Evolutionary conservation across 2,797 vertebrate genomes (phyloP).

Genomic region (Rhinatrema bivittatum): DNA sequence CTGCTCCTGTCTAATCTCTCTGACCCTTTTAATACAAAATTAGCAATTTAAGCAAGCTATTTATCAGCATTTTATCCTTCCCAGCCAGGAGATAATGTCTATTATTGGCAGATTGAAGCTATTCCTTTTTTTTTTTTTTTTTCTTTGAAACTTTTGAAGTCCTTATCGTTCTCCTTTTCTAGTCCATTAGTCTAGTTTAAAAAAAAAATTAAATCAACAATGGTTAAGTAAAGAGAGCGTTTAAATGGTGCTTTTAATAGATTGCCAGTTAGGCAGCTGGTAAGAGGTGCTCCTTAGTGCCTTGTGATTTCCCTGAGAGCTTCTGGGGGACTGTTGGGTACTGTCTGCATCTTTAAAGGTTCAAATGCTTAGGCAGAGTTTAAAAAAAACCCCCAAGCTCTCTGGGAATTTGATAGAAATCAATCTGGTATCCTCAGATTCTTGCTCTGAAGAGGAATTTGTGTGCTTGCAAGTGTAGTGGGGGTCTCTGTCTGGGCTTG

Average conservation of each 20-base stretch:
- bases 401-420: too few species aligned
- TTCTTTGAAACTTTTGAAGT: constrained; percentile 14
- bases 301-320: too few species aligned
- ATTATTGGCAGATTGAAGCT: constrained; percentile 14
- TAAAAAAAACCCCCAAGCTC: too few species aligned
- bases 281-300: too few species aligned
- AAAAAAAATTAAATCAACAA: constrained; percentile 17
- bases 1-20: constrained; percentile 30
- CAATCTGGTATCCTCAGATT: too few species aligned
- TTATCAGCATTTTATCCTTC: constrained; percentile 37
- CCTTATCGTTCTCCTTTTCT: constrained; percentile 27
- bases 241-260: constrained; percentile 33
- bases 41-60: constrained; percentile 34
- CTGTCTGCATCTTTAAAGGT: too few species aligned
- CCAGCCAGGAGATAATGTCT: constrained; percentile 12
- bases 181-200: constrained; percentile 7
- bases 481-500: too few species aligned
- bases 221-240: constrained; percentile 32
- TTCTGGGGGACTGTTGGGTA: too few species aligned
- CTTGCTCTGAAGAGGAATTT: too few species aligned
- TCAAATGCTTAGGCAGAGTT: too few species aligned
- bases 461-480: too few species aligned
- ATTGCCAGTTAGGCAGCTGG: too few species aligned
- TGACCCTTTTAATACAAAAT: constrained; percentile 40
- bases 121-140: constrained; percentile 1